A percentile compares a stretch with the other conserved stretches of the same genome.
phyloP scores from a whole-genome alignment of 2,797 vertebrate species.

The Mus spretus region DNA sequence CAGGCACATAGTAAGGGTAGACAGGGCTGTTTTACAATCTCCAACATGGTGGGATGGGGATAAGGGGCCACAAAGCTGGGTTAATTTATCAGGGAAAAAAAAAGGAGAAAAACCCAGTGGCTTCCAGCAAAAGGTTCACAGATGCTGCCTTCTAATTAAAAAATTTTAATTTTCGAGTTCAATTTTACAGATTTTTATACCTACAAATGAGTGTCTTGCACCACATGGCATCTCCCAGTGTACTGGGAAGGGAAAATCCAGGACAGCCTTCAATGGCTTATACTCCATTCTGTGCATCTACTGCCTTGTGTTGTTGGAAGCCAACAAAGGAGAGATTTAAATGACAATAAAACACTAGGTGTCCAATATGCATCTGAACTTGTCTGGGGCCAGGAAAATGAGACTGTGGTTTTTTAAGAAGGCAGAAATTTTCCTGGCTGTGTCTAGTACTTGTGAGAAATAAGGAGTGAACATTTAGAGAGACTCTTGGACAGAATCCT shows the following conservation, averaged over 20 bases:
- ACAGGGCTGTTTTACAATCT: slow-evolving; percentile 74
- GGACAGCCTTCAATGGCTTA: slow-evolving; percentile 36
- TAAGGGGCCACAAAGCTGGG: slow-evolving; percentile 78
- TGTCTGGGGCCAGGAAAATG: slow-evolving; percentile 10
- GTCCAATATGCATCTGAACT: slow-evolving; percentile 26
- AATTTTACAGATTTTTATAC: slow-evolving; percentile 79
- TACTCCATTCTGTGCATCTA: neutral
- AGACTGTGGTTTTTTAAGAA: neutral
- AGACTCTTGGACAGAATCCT: neutral
- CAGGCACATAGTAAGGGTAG: slow-evolving; percentile 43
- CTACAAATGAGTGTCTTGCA: slow-evolving; percentile 69
- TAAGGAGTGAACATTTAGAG: neutral
- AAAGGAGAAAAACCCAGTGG: slow-evolving; percentile 7
- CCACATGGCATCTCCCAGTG: slow-evolving; percentile 55
- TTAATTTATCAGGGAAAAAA: slow-evolving; percentile 82
- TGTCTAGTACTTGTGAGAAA: slow-evolving; percentile 5
- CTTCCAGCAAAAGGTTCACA: slow-evolving; percentile 84
- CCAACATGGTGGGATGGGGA: slow-evolving; percentile 65
- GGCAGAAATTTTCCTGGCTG: neutral
- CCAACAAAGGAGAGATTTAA: slow-evolving; percentile 63
- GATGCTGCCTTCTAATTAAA: slow-evolving; percentile 90
- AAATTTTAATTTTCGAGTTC: slow-evolving; percentile 86
- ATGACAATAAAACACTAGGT: slow-evolving; percentile 72
- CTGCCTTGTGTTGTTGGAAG: slow-evolving; percentile 28
- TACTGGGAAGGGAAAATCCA: slow-evolving; percentile 62